Conservation (phyloP, 2,797 vertebrate genomes). For the Siniperca scherzeri region DNA sequence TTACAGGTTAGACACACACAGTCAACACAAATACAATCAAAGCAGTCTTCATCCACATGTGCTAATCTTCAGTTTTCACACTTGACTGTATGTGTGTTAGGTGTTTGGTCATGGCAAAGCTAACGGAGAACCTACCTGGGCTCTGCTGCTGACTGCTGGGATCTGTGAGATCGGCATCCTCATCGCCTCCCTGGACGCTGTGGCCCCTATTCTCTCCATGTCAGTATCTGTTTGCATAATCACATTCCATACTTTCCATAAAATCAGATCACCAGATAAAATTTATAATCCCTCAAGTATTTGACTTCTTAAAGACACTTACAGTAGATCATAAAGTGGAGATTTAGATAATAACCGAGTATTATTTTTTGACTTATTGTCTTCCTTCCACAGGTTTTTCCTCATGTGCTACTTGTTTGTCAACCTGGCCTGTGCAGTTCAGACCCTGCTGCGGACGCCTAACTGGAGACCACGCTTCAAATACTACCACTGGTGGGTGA, state of each 20-base stretch:
- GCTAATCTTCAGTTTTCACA: background rate
- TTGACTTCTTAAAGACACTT: constrained; percentile 21
- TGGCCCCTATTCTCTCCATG: constrained; percentile 98
- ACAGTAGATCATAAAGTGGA: constrained; percentile 30
- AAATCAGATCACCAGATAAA: constrained; percentile 27
- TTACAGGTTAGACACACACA: constrained; percentile 86
- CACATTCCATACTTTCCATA: constrained; percentile 16
- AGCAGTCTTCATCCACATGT: background rate
- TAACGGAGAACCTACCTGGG: constrained; percentile 98
- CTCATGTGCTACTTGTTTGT: constrained; percentile 99
- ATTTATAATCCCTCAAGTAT: constrained; percentile 23
- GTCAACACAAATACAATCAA: background rate
- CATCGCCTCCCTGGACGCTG: constrained; percentile 95
- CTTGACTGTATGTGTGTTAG: constrained; percentile 70
- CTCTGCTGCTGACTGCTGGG: constrained; percentile 91
- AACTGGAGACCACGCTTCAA: constrained; percentile 98
- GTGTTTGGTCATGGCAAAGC: constrained; percentile 97
- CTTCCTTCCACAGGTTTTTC: constrained; percentile 90
- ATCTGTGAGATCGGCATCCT: constrained; percentile 97
- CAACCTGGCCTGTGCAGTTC: constrained; percentile 95
- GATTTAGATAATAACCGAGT: constrained; percentile 26
- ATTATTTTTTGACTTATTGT: background rate
- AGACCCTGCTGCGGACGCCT: constrained; percentile 93
- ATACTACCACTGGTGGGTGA: constrained; percentile 92
- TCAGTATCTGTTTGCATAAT: constrained; percentile 75